phyloP scores from a whole-genome alignment of 1,140 invertebrate genomes.

The Ostrea denselamellosa region DNA sequence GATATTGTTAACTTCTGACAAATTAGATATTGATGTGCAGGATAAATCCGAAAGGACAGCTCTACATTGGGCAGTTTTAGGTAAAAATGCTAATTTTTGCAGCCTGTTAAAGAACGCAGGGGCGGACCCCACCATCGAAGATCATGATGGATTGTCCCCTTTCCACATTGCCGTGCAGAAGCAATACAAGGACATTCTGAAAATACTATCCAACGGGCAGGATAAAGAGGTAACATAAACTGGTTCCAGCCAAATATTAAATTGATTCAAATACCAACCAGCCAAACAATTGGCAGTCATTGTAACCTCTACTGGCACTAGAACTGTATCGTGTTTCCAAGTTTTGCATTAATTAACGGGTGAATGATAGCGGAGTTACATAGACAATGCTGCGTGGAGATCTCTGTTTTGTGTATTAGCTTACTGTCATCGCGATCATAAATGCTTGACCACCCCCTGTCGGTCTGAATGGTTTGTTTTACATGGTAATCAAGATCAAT shows the following conservation, averaged over 20 bases:
- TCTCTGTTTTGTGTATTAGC: constrained; percentile 23
- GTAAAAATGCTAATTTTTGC: constrained; percentile 79
- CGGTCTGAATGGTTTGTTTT: neutral
- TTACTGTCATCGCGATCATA: constrained; percentile 13
- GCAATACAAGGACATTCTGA: constrained; percentile 55
- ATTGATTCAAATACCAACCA: constrained; percentile 7
- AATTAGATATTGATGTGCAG: constrained; percentile 42
- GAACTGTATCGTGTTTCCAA: constrained; percentile 23
- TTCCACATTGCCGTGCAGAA: constrained; percentile 84
- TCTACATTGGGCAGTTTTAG: constrained; percentile 92
- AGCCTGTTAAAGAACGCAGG: constrained; percentile 81
- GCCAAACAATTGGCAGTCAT: neutral
- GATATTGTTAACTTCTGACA: constrained; percentile 36
- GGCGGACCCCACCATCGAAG: constrained; percentile 80
- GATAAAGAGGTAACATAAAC: constrained; percentile 43
- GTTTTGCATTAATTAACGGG: constrained; percentile 29
- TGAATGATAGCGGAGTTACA: neutral
- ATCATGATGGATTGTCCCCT: constrained; percentile 95
- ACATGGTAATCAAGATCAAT: constrained; percentile 26
- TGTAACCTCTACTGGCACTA: constrained; percentile 8
- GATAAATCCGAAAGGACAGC: constrained; percentile 85
- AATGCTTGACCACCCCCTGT: constrained; percentile 31
- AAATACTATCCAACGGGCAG: constrained; percentile 30
- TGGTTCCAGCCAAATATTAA: neutral
- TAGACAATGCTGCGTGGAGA: neutral